Evolutionary conservation across 2,113 vertebrate genomes (phyloP), one percentile per base, ranked within the genome.

Genomic region (Bostrychus sinensis): DNA sequence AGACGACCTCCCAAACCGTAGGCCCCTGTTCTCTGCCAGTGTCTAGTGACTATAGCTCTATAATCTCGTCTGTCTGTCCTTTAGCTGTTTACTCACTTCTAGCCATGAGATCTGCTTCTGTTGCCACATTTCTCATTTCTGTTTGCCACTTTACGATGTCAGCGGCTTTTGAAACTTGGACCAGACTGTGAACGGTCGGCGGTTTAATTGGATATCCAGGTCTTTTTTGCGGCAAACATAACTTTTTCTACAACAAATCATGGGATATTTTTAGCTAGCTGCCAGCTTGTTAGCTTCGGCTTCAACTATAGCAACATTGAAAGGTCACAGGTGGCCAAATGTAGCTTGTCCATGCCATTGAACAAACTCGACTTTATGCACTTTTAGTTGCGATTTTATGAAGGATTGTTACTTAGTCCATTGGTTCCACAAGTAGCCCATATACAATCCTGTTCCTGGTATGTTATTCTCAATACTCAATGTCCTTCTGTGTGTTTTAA

Each of bases 11-110:
- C 38, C 4, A n/a, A n/a, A 38, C 70, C 13, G 53, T 59, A 67
- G 50, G 45, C 62, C 45, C 56, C 59, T 10, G 56, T 46, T 56
- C 62, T 64, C 56, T 13, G 43, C 72, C 56, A 25, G 59, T 62
- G 75, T 86, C 51, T 73, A 59, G 66, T 76, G 56, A 32, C 69
- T 71, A 17, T 81, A 78, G 74, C 72, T 78, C 62, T 76, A 53
- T 51, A 66, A 26, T 76, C 85, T 80, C 70, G 86, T 86, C 38
- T n/a, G n/a, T 80, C 70, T 48, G 80, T 82, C 79, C 39, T 61
- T 62, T 82, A 74, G 81, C 77, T 59, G 72, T 78, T 75, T 16
- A 36, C 37, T 42, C 42, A 39, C 68, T 57, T 39, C 64, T 75
- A 6, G 53, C 60, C 32, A 8, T 58, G 28, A 2, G 58, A 72